Conservation (phyloP, 2,113 vertebrate species). For the Melanerpes formicivorus region DNA sequence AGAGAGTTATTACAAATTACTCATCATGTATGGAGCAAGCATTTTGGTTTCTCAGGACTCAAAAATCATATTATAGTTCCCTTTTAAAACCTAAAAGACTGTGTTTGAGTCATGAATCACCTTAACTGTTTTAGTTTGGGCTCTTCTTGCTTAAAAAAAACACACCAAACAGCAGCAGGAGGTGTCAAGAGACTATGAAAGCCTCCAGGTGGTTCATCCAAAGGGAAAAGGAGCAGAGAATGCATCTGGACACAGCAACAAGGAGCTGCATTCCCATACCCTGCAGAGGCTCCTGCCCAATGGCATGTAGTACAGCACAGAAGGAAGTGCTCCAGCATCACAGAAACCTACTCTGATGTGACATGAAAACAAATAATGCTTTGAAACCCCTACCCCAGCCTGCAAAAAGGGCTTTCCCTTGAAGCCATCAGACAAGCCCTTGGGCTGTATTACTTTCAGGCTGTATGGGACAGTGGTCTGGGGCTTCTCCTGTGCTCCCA, state of each 20-base stretch:
- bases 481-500: not conserved
- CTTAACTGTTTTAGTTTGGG: not conserved
- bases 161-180: not conserved
- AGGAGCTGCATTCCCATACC: rapidly evolving
- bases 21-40: not conserved
- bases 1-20: not conserved
- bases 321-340: not conserved
- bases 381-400: not conserved
- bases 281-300: not conserved
- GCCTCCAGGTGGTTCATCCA: not conserved
- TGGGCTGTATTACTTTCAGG: not conserved
- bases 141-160: constrained; percentile 29
- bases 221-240: not conserved
- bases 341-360: rapidly evolving
- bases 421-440: not conserved
- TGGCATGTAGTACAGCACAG: rapidly evolving
- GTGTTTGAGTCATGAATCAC: not conserved
- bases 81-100: constrained; percentile 18
- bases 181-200: not conserved
- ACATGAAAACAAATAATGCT: not conserved
- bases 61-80: constrained; percentile 25
- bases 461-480: rapidly evolving
- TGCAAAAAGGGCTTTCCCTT: not conserved
- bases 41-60: constrained; percentile 9
- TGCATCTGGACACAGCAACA: not conserved